Percentiles rank a stretch among this genome's conserved stretches.
Conservation (phyloP, 2,797 vertebrate species). For the Epinephelus coioides region DNA sequence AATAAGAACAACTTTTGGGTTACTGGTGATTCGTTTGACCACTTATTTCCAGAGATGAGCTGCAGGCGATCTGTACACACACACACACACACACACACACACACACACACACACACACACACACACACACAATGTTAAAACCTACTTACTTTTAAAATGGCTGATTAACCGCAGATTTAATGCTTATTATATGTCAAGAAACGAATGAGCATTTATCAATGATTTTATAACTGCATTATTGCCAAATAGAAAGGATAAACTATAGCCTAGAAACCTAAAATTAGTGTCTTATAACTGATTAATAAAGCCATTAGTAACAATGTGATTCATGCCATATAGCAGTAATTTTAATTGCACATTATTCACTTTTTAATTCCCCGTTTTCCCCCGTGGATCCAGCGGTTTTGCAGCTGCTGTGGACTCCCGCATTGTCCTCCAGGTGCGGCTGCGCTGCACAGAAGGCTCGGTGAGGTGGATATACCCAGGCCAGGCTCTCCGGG, state of each 20-base stretch:
- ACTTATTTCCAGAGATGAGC: no score
- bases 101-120: no score
- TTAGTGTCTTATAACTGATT: background rate
- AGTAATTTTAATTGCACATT: background rate
- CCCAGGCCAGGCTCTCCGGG: slow-evolving; percentile 83
- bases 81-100: no score
- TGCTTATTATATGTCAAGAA: background rate
- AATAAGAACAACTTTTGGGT: background rate
- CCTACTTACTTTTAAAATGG: background rate
- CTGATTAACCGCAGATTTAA: background rate
- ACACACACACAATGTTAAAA: no score
- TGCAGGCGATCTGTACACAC: no score
- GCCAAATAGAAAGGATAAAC: background rate
- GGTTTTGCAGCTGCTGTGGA: slow-evolving; percentile 77
- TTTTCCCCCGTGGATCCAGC: slow-evolving; percentile 60
- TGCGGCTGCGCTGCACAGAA: slow-evolving; percentile 86
- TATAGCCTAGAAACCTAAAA: background rate
- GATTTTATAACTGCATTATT: background rate
- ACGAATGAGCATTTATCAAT: background rate
- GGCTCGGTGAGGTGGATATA: slow-evolving; percentile 87
- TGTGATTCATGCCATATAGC: background rate
- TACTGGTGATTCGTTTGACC: no score
- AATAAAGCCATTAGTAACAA: no score
- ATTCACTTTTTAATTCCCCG: background rate
- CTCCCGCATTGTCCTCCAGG: slow-evolving; percentile 84